Evolutionary conservation across 2,113 vertebrate species (phyloP), one percentile per base, ranked within the genome.

Genomic region (Mungos mungo): DNA sequence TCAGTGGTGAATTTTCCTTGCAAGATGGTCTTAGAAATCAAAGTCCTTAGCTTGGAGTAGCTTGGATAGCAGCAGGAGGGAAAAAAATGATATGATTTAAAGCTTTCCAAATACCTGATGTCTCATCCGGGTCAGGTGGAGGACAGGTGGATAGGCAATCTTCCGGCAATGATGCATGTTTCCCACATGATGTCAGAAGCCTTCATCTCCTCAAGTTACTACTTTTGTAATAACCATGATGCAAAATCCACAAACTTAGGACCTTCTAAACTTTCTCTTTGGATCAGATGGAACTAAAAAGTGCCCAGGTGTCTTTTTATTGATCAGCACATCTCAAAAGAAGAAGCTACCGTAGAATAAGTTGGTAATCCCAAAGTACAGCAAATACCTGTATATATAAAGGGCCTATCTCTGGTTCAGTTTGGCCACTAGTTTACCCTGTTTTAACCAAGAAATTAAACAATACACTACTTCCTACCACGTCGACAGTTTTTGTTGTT

Each of bases 41-140:
- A 85, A 84, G 13, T 52, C 29, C n/a, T 92, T 60, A 96, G 35
- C 14, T 66, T 57, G 81, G 19, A 93, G 41, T 50, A 45, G 31
- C 10, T 47, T 71, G 11, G 14, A 4, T 68, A 65, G 65, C 27
- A 80, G 3, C 41, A 83, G 29, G 52, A 9, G 52, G 12, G 14
- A n/a, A 91, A 95, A 95, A 50, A n/a, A 65, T 38, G 35, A 29
- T 95, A 35, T 35, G 41, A 92, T 90, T 88, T 88, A 90, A 96
- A 35, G 8, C 8, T 87, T 91, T 71, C 18, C 85, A 31, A n/a
- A 50, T 74, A 50, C 2, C 35, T 82, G 9, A 54, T n/a, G 5
- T 71, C 27, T 38, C 74, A 18, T 12, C 27, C 72, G 2, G 27
- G 6, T 47, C 35, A 23, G 33, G 7, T 45, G n/a, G 60, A 77